These are phyloP conservation scores for Eleutherodactylus coqui DNA, from an alignment of 2,797 vertebrate species.

Conservation along the genomic window DNA sequence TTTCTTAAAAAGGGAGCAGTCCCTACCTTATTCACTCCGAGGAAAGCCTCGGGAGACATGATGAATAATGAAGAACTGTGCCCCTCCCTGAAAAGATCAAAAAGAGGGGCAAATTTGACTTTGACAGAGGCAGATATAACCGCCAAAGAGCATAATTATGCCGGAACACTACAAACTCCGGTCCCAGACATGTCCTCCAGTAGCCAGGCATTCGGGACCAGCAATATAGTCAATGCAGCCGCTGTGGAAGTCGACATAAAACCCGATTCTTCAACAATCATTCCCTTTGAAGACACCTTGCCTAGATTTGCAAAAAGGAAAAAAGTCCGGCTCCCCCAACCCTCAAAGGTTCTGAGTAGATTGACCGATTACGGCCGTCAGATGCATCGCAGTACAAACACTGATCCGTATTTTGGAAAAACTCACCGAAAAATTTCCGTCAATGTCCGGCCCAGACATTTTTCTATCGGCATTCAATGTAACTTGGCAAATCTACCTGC, in stretches of 20 bases:
- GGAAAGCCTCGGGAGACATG: not conserved
- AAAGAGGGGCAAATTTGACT: not conserved
- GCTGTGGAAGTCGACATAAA: not conserved
- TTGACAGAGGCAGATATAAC: not conserved
- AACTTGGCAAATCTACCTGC: not conserved
- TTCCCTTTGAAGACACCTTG: not conserved
- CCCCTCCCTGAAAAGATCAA: not conserved
- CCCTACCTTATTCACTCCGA: not conserved
- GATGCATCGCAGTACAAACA: not conserved
- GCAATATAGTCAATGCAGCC: not conserved
- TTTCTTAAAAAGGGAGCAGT: slow-evolving; percentile 22
- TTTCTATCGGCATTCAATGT: slow-evolving; percentile 7
- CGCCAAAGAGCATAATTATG: not conserved
- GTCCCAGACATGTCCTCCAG: not conserved
- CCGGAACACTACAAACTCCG: not conserved
- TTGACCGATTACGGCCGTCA: not conserved
- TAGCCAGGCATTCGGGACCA: not conserved
- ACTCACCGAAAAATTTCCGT: not conserved
- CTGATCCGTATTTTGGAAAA: slow-evolving; percentile 16
- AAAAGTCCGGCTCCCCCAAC: not conserved
- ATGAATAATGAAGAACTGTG: not conserved
- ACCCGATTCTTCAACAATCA: not conserved
- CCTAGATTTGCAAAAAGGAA: slow-evolving; percentile 5
- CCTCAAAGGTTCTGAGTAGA: not conserved
- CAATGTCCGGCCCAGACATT: not conserved